Conservation (phyloP, 2,113 vertebrate species). For the Hepsetus odoe region DNA sequence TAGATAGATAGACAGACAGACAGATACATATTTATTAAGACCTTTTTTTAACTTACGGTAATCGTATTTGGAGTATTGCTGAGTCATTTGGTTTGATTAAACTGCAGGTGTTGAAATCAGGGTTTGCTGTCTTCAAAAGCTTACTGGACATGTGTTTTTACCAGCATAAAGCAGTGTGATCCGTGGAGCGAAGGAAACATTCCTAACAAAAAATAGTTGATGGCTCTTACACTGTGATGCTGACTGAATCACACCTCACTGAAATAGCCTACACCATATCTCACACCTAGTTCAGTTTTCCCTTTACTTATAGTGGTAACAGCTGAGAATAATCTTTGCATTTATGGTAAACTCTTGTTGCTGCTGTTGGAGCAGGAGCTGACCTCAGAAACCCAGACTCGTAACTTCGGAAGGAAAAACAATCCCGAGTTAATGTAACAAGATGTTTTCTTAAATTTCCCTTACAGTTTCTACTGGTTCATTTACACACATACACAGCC, state of each 20-base stretch:
- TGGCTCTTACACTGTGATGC: neutral
- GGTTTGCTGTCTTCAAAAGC: conserved; percentile 32
- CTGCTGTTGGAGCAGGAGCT: too few species aligned
- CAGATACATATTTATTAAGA: too few species aligned
- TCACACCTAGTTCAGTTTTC: neutral
- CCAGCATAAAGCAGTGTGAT: conserved; percentile 18
- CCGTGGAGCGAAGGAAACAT: neutral
- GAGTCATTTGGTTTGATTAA: too few species aligned
- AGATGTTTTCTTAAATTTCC: too few species aligned
- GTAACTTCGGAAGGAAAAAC: too few species aligned
- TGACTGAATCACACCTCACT: conserved; percentile 1
- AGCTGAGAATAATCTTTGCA: conserved; percentile 3
- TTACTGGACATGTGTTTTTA: conserved; percentile 24
- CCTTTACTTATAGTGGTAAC: neutral
- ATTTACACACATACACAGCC: neutral
- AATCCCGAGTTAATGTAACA: too few species aligned
- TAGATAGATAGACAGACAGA: too few species aligned
- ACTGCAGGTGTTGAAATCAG: conserved; percentile 20
- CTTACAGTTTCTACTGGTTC: too few species aligned
- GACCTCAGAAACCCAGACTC: too few species aligned
- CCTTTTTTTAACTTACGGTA: too few species aligned
- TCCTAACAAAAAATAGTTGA: conserved; percentile 11
- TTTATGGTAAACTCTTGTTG: conserved; percentile 6
- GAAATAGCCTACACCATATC: neutral
- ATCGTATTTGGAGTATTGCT: too few species aligned